Base-by-base conservation (phyloP, 2,888 invertebrate species). In the Acronicta alni region DNA sequence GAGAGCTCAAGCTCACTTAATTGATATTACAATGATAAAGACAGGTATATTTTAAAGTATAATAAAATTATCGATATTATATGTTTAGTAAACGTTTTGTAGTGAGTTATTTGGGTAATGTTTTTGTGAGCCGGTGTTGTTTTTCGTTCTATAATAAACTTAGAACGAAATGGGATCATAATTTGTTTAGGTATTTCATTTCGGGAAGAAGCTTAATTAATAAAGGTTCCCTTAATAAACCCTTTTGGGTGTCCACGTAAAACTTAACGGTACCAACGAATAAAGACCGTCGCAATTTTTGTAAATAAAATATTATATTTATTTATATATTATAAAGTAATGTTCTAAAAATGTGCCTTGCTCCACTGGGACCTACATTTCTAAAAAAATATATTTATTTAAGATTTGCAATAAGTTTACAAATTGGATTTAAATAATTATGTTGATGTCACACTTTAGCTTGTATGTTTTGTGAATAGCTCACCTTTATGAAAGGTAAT, bases 401-500 rank as follows among this genome's bases (percentile, higher is more conserved):
- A 49, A 42, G 32, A 41, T 48, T 44, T 48, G 41, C 45, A 37
- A 54, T 60, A 57, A 35, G 47, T 57, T 46, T 60, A 32, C 35
- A 37, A 42, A 52, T 44, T 69, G 52, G 32, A 49, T 45, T 45
- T n/a, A n/a, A 37, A 55, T 26, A 37, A 51, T 20, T 26, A 26
- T 32, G 32, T 32, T 6, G 18, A 18, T n/a, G 41, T 54, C 57
- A 54, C 39, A 49, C 30, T 18, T 48, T 56, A 65, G 52, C 7
- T 52, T 14, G 7, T 61, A 49, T 12, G 17, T 42, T 16, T 32
- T 38, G 26, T 57, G 23, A 32, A 43, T 43, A 52, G 15, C 16
- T 55, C 43, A 41, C 72, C 45, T 58, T 72, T 72, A 35, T 54
- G 32, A 72, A 72, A 60, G 61, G 51, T 18, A 58, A 38, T 45